These are phyloP conservation scores for Gobiocypris rarus DNA, from an alignment of 2,113 vertebrate species.

Conservation along the genomic window DNA sequence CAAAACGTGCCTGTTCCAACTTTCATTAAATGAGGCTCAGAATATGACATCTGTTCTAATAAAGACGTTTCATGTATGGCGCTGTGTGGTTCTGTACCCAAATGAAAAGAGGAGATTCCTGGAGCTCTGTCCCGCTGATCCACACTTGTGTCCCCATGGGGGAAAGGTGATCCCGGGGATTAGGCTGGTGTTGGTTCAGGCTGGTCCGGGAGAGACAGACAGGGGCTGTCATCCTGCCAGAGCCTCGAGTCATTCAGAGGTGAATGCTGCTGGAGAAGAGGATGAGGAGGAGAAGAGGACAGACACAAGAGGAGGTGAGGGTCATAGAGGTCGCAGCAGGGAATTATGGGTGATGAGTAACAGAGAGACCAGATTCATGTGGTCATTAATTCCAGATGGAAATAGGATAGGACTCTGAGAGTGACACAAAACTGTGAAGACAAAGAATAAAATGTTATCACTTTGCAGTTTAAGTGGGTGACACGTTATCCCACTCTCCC, in stretches of 20 bases:
- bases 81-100: constrained; percentile 33
- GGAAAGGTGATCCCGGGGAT: constrained; percentile 67
- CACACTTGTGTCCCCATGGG: constrained; percentile 60
- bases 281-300: constrained; percentile 16
- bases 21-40: not conserved
- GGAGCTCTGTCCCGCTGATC: constrained; percentile 51
- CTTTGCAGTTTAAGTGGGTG: constrained; percentile 27
- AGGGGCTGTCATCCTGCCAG: constrained; percentile 65
- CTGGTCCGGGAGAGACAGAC: constrained; percentile 69
- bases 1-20: not conserved
- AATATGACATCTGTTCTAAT: constrained; percentile 45
- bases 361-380: constrained; percentile 58
- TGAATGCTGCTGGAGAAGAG: constrained; percentile 45
- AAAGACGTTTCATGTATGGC: constrained; percentile 25
- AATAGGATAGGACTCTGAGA: constrained; percentile 41
- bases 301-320: constrained; percentile 43
- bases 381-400: constrained; percentile 57
- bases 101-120: constrained; percentile 57
- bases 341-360: constrained; percentile 52
- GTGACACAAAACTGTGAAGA: not conserved
- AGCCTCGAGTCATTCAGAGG: constrained; percentile 53
- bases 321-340: constrained; percentile 46
- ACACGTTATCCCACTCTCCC: not conserved
- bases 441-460: constrained; percentile 1
- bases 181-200: constrained; percentile 69